Evolutionary conservation across 2,888 invertebrate genomes (phyloP), one percentile per base, ranked within the genome.

Genomic region (Caenorhabditis angaria): DNA sequence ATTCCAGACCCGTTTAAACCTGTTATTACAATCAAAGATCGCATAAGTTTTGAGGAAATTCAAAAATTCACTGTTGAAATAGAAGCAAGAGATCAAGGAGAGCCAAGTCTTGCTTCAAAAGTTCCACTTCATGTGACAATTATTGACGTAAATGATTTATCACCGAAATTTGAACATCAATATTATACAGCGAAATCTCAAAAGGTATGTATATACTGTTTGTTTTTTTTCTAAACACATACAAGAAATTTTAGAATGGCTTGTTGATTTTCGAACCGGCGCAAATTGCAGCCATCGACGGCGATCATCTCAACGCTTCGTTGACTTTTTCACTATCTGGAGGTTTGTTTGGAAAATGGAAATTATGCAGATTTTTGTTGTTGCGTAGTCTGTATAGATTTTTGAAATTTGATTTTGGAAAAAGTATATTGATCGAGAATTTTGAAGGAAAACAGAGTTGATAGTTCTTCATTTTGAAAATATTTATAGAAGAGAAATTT

Each of bases 31-130:
- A 72, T 85, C 27, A 81, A 76, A 41, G 76, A 80, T 28, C 65
- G 85, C 1, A 83, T 85, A 29, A 83, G 85, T 63, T 85, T 74
- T 67, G 85, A 85, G 65, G 72, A 80, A 59, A 75, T 84, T 29
- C 80, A 78, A 41, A 65, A 70, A 25, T 85, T 85, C 63, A 64
- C 75, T 18, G 83, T 83, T 14, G 80, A 81, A 70, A 78, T 84
- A 20, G 83, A 84, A 59, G 84, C 82, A 0, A 62, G 70, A 35
- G 84, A 84, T 67, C 77, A 80, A 58, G 84, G 84, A 60, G 76
- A 78, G 51, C 83, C 83, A 4, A 70, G 72, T 54, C 53, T 76
- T 53, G 72, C 72, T 27, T 72, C 79, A 10, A 65, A 70, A 55
- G 82, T 76, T 10, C 77, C 80, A 29, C 68, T 85, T 8, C 77